Base-by-base conservation (phyloP, 2,113 vertebrate species). In the Paedocypris sp. region DNA sequence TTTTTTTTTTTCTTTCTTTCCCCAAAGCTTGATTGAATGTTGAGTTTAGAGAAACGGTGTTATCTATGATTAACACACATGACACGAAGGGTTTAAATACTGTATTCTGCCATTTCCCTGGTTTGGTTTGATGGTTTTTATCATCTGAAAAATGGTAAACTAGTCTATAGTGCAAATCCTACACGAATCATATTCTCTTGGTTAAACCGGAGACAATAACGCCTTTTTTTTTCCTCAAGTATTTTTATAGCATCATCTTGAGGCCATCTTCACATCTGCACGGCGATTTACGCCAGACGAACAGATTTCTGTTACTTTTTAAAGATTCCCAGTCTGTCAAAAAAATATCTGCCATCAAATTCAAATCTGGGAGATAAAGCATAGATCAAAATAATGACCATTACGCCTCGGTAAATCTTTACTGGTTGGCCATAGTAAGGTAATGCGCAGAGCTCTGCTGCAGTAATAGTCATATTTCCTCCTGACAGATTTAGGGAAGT, bases 401-500 rank as follows among this genome's bases (percentile, higher is more conserved):
- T 29, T 41, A 9, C 23, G 16, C 20, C 52, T 41, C 36, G 4
- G 15, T 56, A 39, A 54, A 54, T 42, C 36, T 19, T 41, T 9
- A 42, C 13, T 42, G 26, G 20, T 42, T 56, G 13, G 20, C 52
- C 2, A 3, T 29, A 42, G 5, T 56, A 13, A 56, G 36, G 52
- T 56, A 56, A 28, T 42, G 22, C 51, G 13, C 2, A 19, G 36
- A 6, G 15, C 15, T 56, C 42, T 28, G 23, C 29, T 13, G 23
- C 52, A 41, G 36, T 38, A 56, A 42, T 56, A 56, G 35, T 56
- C 52, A 29, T 42, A 42, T 42, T 41, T 41, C 15, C 36, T 42
- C 6, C 52, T 42, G 52, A 41, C 52, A 42, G 52, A 15, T 42
- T 56, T n/a, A 56, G 36, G 36, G 19, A 42, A 56, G 33, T 3